Evolutionary conservation across 2,888 invertebrate genomes (phyloP), one percentile per base, ranked within the genome.

Genomic region (Trachelus tabidus): DNA sequence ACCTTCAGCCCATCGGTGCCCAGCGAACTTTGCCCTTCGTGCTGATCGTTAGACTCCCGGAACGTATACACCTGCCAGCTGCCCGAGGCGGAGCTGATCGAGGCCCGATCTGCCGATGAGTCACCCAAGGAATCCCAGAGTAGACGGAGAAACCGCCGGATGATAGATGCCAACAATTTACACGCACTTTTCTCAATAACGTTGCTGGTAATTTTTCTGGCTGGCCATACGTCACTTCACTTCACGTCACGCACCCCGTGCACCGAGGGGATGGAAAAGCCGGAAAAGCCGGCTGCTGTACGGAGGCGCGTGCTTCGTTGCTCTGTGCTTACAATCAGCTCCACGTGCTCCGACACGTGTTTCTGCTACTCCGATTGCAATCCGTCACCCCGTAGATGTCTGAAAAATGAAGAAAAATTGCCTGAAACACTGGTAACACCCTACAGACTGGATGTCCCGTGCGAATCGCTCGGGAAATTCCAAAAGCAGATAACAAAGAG

Each of bases 311-410:
- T 40, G 40, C 40, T 15, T 1, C 40, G 15, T 15, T 15, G 40
- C 40, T 15, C 40, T 6, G 6, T 40, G 40, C 40, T 6, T 6
- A 2, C 40, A 23, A 30, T 30, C 73, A 56, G 31, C 68, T 40
- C 40, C 80, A 81, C 81, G 80, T 80, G 80, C 79, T 73, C 0
- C 40, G 79, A 76, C 81, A 80, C 80, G 79, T 79, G 80, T 75
- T 33, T 40, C 40, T 40, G 40, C 15, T 15, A 40, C 40, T 15
- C 15, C 40, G 40, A 56, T n/a, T 12, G 40, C 77, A 68, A 73
- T 79, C 80, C 31, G 75, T 76, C 75, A 76, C 76, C 40, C 69
- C 33, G 76, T 35, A 68, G 74, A 75, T 34, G 75, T 77, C 80
- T 77, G 77, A 30, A 79, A 79, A 79, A 80, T 77, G 68, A 34